Percentiles rank a stretch among this genome's conserved stretches.
These are phyloP conservation scores for Australoheros facetus DNA, from an alignment of 2,797 vertebrate genomes.

Conservation along the genomic window DNA sequence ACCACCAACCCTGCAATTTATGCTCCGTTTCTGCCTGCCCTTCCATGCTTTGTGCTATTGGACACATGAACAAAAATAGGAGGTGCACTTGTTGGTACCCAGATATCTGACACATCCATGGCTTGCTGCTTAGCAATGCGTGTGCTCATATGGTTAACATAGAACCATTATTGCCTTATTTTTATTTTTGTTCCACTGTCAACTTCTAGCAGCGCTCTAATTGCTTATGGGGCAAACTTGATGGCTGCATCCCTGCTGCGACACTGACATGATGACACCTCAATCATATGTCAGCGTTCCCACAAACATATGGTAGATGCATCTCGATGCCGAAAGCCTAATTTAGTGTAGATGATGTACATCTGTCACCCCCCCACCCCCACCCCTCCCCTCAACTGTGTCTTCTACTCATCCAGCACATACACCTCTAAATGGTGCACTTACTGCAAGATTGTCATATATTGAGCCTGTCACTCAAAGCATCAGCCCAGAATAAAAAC, in stretches of 20 bases:
- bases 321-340: conserved; percentile 2
- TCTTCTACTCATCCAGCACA: not conserved
- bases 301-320: conserved; percentile 20
- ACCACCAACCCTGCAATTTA: not conserved
- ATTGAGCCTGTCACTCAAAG: conserved; percentile 5
- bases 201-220: not conserved
- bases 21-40: not conserved
- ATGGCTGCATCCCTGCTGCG: not conserved
- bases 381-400: not conserved
- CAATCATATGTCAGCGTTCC: conserved; percentile 8
- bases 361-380: not conserved
- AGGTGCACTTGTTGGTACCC: not conserved
- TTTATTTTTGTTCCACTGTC: not conserved
- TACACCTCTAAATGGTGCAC: not conserved
- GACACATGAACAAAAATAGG: not conserved
- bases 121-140: not conserved
- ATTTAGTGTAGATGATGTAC: conserved; percentile 11
- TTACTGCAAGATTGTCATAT: not conserved
- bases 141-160: not conserved
- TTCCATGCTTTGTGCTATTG: not conserved
- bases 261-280: conserved; percentile 10
- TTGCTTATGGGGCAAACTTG: not conserved
- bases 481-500: not conserved
- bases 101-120: not conserved
- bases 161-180: not conserved